Base-by-base conservation (phyloP, 2,113 vertebrate genomes). In the Odocoileus virginianus region DNA sequence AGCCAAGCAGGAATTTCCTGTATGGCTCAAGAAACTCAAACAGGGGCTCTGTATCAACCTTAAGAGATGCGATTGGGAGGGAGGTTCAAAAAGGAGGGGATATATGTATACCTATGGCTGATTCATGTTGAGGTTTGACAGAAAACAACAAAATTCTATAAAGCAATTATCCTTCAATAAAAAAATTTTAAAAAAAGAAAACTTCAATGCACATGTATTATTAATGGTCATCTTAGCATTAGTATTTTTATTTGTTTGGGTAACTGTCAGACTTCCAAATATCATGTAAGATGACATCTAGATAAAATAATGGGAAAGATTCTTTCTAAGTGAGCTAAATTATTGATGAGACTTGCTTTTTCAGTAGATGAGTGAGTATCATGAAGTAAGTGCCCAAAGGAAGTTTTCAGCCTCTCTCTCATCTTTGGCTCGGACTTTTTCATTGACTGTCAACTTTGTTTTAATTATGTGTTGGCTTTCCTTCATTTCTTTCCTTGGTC, bases 251-350 rank as follows among this genome's bases (percentile, higher is more conserved):
- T 85, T 95, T 94, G 79, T 81, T 95, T 91, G 54, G 88, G 17
- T 92, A 60, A 60, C 50, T 87, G 47, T 61, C 60, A n/a, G 71
- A 17, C 47, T 83, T 96, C 40, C n/a, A 81, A 52, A 83, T 40
- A 61, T 40, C 57, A 79, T 43, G 54, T 88, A 64, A 55, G 45
- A 57, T 84, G 88, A 57, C 36, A 60, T 82, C 89, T 28, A 12
- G 28, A 71, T 61, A 81, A 86, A 91, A 87, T 71, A 81, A 85
- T 55, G 57, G 55, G 85, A 47, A 93, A n/a, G 36, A 54, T 30
- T 30, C 43, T 96, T 97, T 82, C 5, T 67, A 89, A 87, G 95
- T 86, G 60, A 96, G 50, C 81, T 88, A 83, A 89, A 86, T 96
- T 94, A 94, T 97, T 96, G 91, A 78, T 12, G 71, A 10, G 64